Evolutionary conservation across 2,888 invertebrate species (phyloP), one percentile per base, ranked within the genome.

Genomic region (Pseudococcus viburni): DNA sequence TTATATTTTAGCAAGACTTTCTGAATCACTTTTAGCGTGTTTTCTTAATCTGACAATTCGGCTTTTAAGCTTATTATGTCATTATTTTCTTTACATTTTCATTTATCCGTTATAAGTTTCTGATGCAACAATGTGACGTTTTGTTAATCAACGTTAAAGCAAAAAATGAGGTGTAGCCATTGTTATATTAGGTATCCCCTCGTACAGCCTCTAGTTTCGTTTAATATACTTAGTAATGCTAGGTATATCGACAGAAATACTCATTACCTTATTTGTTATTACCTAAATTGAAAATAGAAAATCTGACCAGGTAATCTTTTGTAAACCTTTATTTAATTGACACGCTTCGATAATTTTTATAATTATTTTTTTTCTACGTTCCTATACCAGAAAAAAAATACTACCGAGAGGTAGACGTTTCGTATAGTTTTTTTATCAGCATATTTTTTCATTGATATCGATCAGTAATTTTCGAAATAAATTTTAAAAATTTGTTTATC

Each of bases 11-110:
- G 46, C 46, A 39, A 68, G 46, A 46, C 46, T 68, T 73, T 48
- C 68, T 83, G 86, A 86, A 86, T 86, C 86, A 86, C 86, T 86
- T 86, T 86, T 86, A 86, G 86, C 86, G 68, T 86, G 86, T 86
- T 86, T 86, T 86, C 86, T 73, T 86, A 86, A 86, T 86, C 86
- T 68, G 86, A 86, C 86, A 86, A 86, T 86, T 68, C 86, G 46
- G 73, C 86, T 86, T 86, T 86, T 86, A 68, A 86, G 86, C 86
- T 86, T 86, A 86, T 86, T 86, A 86, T 73, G 86, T 86, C 86
- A 86, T 86, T 86, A 86, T 86, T 86, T 86, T 86, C 73, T 73
- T 86, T 86, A 86, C 42, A 86, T 86, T 86, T 86, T 86, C 86
- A 86, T 73, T 73, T 86, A 86, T 85, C 64, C 59, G 85, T 55